Conservation (phyloP, 1,140 invertebrate genomes). For the Danaus melanippus region DNA sequence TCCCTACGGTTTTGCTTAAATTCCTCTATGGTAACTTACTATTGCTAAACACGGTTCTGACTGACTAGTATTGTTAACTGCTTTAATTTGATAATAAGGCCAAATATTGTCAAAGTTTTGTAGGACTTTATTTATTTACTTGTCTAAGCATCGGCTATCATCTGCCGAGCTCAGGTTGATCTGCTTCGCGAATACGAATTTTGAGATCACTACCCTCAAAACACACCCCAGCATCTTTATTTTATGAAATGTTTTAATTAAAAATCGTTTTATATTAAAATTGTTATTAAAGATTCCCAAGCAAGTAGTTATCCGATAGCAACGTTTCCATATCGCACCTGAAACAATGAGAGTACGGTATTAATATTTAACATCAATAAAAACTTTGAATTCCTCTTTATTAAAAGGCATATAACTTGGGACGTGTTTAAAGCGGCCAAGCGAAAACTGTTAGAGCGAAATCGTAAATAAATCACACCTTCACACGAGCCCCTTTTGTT, state of each 20-base stretch:
- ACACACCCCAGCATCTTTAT: constrained; percentile 67
- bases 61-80: constrained; percentile 51
- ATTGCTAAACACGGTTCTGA: constrained; percentile 39
- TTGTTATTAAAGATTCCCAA: constrained; percentile 29
- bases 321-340: constrained; percentile 58
- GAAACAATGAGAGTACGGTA: constrained; percentile 46
- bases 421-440: constrained; percentile 46
- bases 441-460: constrained; percentile 47
- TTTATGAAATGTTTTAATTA: constrained; percentile 40
- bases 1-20: constrained; percentile 26
- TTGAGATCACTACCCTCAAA: constrained; percentile 54
- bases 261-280: constrained; percentile 27
- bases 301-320: constrained; percentile 20
- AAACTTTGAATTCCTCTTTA: constrained; percentile 9
- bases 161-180: constrained; percentile 56
- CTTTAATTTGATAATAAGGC: constrained; percentile 26
- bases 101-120: constrained; percentile 32
- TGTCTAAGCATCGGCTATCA: constrained; percentile 67
- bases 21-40: constrained; percentile 57
- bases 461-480: constrained; percentile 71
- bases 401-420: constrained; percentile 17
- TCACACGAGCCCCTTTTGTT: constrained; percentile 63
- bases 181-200: constrained; percentile 35
- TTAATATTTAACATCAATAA: constrained; percentile 6
- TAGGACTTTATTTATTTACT: constrained; percentile 33